Evolutionary conservation across 2,888 invertebrate genomes (phyloP).

Genomic region (Autographa pulchrina): DNA sequence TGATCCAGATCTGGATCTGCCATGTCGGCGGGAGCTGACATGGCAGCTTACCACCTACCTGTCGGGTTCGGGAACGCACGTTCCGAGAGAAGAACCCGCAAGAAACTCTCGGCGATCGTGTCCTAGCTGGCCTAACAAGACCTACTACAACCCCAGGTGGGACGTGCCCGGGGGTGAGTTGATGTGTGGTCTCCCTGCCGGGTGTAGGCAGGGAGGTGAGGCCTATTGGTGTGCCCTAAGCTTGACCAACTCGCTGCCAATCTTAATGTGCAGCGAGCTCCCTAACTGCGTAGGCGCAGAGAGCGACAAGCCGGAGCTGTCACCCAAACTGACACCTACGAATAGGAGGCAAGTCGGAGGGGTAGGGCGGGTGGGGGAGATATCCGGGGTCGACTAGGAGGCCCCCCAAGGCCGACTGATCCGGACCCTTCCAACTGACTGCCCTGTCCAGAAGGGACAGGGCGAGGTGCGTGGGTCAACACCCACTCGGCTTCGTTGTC

Average conservation of each 20-base stretch:
- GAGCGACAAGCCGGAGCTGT: neutral
- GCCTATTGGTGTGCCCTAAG: neutral
- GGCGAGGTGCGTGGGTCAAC: neutral
- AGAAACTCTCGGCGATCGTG: neutral
- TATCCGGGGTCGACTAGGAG: constrained; percentile 9
- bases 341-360: neutral
- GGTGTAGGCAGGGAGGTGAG: neutral
- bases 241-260: neutral
- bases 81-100: neutral
- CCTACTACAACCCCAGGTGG: constrained; percentile 1
- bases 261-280: neutral
- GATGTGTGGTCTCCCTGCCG: neutral
- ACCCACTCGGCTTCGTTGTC: too few species aligned
- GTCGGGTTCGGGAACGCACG: neutral
- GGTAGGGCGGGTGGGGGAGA: neutral
- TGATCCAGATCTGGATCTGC: too few species aligned
- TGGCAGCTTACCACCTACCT: too few species aligned
- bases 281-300: neutral
- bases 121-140: neutral
- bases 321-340: neutral
- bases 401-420: neutral
- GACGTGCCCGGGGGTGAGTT: neutral
- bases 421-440: constrained; percentile 2
- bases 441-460: constrained; percentile 6
- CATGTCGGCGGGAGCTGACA: too few species aligned